Evolutionary conservation across 2,797 vertebrate species (phyloP), one percentile per base, ranked within the genome.

Genomic region (Periparus ater): DNA sequence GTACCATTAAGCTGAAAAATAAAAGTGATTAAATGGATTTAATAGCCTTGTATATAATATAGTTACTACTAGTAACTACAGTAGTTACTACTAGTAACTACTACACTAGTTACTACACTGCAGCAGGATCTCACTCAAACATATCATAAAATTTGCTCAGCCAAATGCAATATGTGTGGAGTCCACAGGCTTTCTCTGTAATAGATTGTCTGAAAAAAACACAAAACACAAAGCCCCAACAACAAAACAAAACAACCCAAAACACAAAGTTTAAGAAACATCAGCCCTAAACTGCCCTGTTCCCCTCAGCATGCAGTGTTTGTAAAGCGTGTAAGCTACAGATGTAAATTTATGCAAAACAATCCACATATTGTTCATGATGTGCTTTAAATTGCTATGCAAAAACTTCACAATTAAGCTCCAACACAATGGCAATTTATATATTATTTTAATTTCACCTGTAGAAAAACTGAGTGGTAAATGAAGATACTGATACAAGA

Each of bases 1-100:
- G 51, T 44, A 83, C 26, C 53, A 60, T 54, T 91, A 85, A 87
- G 63, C n/a, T 86, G 55, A 65, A 95, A 92, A 95, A 81, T 61
- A 62, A 26, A 42, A 78, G 32, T 44, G 14, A 93, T 91, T 73
- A 76, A 87, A 81, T 50, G 70, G 47, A 89, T 89, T 74, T 85
- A 76, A 91, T 29, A 79, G 21, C 10, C 22, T 82, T 71, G 34
- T 27, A 48, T 63, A 22, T 47, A n/a, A n/a, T n/a, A n/a, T n/a
- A n/a, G n/a, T n/a, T n/a, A n/a, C n/a, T n/a, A n/a, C n/a, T n/a
- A n/a, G n/a, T n/a, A n/a, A n/a, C n/a, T n/a, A n/a, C n/a, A n/a
- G n/a, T n/a, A n/a, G n/a, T n/a, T n/a, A n/a, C n/a, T n/a, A n/a
- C n/a, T n/a, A n/a, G n/a, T n/a, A n/a, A n/a, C n/a, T n/a, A n/a